Evolutionary conservation across 2,888 invertebrate genomes (phyloP), one percentile per base, ranked within the genome.

Genomic region (Palloptera scutellata): DNA sequence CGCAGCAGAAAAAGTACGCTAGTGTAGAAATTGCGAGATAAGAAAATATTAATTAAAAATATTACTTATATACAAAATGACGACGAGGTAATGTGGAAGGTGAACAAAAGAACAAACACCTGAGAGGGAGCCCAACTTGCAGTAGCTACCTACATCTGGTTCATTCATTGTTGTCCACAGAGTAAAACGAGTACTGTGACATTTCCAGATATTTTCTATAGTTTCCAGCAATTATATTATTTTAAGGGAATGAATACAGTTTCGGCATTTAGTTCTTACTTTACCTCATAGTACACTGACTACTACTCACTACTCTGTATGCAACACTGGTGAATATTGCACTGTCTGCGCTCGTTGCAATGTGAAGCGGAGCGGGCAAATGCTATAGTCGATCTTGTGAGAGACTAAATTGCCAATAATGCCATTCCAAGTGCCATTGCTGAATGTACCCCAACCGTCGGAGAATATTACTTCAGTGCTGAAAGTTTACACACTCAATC

Each of bases 1-100:
- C 83, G 83, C 40, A 83, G 79, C 42, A 83, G 61, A 70, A 83
- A 83, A 67, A 76, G 76, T 41, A 83, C 70, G 66, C 83, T 83
- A 72, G 6, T 51, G 1, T 51, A 40, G 42, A 41, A 43, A 43
- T 12, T n/a, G 17, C 52, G 19, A 19, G 12, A 12, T 11, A 0
- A 45, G 51, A 40, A 15, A 30, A n/a, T n/a, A 4, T 17, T 30
- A 6, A 30, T 30, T 30, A 30, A 30, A 30, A 30, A 30, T n/a
- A n/a, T n/a, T n/a, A n/a, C n/a, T n/a, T n/a, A 30, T 30, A 30
- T 30, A 6, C 3, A 30, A 30, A 30, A 30, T 30, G 30, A 6
- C 6, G 30, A 30, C 2, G 6, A 4, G 30, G 6, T 30, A 30
- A 30, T 4, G 30, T 4, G 30, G 30, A 6, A 30, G 30, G 6